Conservation (phyloP, 1,140 invertebrate species). For the Neoseiulus cucumeris region DNA sequence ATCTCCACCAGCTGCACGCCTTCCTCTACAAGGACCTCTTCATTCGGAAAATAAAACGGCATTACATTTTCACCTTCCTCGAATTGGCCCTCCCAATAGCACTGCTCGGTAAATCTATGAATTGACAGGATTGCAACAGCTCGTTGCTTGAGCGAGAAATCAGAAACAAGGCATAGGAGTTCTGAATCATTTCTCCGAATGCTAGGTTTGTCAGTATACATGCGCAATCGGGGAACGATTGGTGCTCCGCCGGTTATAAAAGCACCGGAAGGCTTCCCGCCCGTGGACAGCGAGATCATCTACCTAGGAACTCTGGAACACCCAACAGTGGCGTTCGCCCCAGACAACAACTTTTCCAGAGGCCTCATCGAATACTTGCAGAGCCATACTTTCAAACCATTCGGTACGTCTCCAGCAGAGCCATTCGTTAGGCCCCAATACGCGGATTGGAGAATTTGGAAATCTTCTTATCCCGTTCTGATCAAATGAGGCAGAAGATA, state of each 20-base stretch:
- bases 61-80: background rate
- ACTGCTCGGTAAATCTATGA: background rate
- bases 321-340: background rate
- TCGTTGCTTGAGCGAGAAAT: background rate
- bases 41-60: background rate
- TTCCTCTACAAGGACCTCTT: constrained; percentile 1
- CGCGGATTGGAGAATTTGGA: too few species aligned
- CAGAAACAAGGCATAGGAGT: background rate
- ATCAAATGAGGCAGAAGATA: too few species aligned
- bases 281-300: background rate
- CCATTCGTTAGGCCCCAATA: too few species aligned
- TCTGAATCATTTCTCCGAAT: background rate
- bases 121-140: background rate
- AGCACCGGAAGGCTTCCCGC: background rate
- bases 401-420: too few species aligned
- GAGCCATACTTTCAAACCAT: too few species aligned
- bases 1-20: background rate
- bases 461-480: too few species aligned
- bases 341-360: background rate
- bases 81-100: background rate
- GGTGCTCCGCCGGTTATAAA: background rate
- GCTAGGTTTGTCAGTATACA: background rate
- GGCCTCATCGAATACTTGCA: background rate
- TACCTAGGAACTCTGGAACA: background rate
- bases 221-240: background rate